Evolutionary conservation across 1,140 invertebrate genomes (phyloP).

Genomic region (Drosophila pruinosa): DNA sequence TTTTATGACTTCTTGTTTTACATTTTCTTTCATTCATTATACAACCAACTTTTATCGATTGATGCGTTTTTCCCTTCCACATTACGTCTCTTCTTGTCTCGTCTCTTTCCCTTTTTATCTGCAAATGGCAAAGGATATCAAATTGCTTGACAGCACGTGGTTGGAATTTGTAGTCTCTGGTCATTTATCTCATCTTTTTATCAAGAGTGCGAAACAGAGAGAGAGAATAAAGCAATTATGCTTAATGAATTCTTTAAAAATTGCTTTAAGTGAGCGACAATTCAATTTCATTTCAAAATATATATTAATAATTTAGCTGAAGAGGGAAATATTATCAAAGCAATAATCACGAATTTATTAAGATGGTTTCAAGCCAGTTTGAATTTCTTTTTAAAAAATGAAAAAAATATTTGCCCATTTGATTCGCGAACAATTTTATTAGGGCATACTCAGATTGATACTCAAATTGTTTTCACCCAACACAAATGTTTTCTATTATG

Average conservation of each 20-base stretch:
- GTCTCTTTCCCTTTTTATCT: constrained; percentile 19
- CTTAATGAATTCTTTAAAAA: constrained; percentile 21
- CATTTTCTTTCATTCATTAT: constrained; percentile 42
- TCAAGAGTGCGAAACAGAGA: neutral
- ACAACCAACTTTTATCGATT: constrained; percentile 36
- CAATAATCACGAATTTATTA: neutral
- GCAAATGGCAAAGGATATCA: constrained; percentile 53
- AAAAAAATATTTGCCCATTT: too few relatives aligned
- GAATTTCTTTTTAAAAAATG: too few relatives aligned
- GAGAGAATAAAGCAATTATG: constrained; percentile 11
- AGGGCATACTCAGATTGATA: too few relatives aligned
- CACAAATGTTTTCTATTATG: too few relatives aligned
- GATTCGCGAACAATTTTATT: too few relatives aligned
- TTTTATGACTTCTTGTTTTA: constrained; percentile 63
- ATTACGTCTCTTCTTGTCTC: constrained; percentile 1
- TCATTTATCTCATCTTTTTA: neutral
- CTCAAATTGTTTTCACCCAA: too few relatives aligned
- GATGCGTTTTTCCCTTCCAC: constrained; percentile 17
- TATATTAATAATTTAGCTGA: too few relatives aligned
- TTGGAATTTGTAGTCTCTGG: constrained; percentile 41
- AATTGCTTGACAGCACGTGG: constrained; percentile 56
- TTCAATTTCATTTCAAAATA: constrained; percentile 8
- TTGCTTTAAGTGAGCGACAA: constrained; percentile 1
- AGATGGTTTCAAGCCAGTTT: too few relatives aligned
- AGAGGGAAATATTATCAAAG: neutral